Evolutionary conservation across 2,113 vertebrate genomes (phyloP), one percentile per base, ranked within the genome.

Genomic region (Paradoxurus hermaphroditus): DNA sequence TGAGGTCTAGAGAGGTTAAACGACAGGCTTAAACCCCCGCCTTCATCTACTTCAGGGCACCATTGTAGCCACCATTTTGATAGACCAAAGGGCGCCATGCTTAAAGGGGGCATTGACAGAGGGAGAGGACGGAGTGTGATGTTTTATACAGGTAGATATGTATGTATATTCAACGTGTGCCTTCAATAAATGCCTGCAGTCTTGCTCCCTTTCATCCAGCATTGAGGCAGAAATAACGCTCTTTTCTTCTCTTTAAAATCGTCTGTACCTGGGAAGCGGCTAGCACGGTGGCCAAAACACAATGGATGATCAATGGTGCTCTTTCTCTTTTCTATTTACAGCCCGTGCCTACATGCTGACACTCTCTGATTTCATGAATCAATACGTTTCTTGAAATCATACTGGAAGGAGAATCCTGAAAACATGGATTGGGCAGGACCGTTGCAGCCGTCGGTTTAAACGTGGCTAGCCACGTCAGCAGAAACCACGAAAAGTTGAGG

Each of bases 371-470:
- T 84, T 90, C 49, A 72, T 6, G 31, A 63, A 75, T 91, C 70
- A 44, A 73, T 65, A 16, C 18, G 39, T 41, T 97, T 82, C 77
- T 77, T 82, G 14, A 89, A 82, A 53, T 46, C 36, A 39, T 0
- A 70, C 65, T 90, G 5, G 1, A 41, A 90, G 44, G 73, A 90
- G 97, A 67, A 81, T 51, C 86, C 62, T 23, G 62, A 84, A 36
- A 41, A 83, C 11, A 2, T 1, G 36, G 68, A 70, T 36, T 29
- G 51, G 51, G 70, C 51, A n/a, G 63, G 36, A 53, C 21, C 15
- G 2, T 3, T 36, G 62, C 36, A 7, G n/a, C 19, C 39, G 46
- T 73, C 75, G 12, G 5, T 82, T 49, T 73, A 34, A 56, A 70
- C 13, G 0, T 23, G 34, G 34, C n/a, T 27, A 68, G 77, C 27